A percentile compares a stretch with the other conserved stretches of the same genome.
Evolutionary conservation across 2,888 invertebrate genomes (phyloP).

Genomic region (Icerya purchasi): DNA sequence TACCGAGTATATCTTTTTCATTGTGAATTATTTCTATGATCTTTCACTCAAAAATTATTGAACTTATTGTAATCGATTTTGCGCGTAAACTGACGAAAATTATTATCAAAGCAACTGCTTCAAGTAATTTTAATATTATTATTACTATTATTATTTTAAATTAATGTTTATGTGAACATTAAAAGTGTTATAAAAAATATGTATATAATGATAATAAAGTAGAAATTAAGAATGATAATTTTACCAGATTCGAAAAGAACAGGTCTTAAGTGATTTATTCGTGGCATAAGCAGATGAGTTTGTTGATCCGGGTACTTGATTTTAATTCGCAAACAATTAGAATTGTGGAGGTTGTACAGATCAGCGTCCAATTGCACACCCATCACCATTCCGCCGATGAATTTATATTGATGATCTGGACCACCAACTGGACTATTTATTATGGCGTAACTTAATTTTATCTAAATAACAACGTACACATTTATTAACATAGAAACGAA

Average conservation of each 20-base stretch:
- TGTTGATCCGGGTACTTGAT: conserved; percentile 82
- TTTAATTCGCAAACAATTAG: conserved; percentile 53
- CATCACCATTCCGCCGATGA: conserved; percentile 77
- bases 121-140: too few relatives aligned
- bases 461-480: too few relatives aligned
- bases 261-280: conserved; percentile 42
- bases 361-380: conserved; percentile 73
- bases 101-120: too few relatives aligned
- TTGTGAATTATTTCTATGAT: too few relatives aligned
- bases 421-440: conserved; percentile 69
- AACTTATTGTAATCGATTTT: too few relatives aligned
- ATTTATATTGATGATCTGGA: conserved; percentile 62
- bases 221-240: not conserved
- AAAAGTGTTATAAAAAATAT: conserved; percentile 1
- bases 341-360: conserved; percentile 52
- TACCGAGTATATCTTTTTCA: too few relatives aligned
- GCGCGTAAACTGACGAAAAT: too few relatives aligned
- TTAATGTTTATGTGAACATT: not conserved
- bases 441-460: conserved; percentile 54
- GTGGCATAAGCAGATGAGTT: conserved; percentile 60
- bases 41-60: too few relatives aligned
- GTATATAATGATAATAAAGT: not conserved
- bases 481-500: too few relatives aligned
- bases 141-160: not conserved
- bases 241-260: conserved; percentile 16